phyloP scores from a whole-genome alignment of 2,797 vertebrate genomes.

The Semaprochilodus insignis region DNA sequence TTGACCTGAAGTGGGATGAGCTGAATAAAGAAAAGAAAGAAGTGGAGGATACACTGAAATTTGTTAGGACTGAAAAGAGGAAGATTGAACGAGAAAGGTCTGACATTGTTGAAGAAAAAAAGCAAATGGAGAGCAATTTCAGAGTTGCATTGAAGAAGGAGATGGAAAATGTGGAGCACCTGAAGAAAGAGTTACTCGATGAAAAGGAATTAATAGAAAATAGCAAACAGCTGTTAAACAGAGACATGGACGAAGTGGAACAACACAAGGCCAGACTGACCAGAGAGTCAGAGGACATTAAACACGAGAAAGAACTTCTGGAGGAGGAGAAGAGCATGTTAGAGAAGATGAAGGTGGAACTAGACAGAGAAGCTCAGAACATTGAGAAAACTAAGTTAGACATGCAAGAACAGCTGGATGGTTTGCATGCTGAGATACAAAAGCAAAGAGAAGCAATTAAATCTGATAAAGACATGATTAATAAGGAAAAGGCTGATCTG shows the following conservation, averaged over 20 bases:
- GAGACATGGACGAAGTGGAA: not conserved
- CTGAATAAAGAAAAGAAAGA: conserved; percentile 4
- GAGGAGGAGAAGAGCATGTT: conserved; percentile 23
- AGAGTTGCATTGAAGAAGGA: too few relatives aligned
- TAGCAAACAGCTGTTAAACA: conserved; percentile 3
- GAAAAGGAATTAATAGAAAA: conserved; percentile 18
- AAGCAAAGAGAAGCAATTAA: not conserved
- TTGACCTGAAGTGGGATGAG: not conserved
- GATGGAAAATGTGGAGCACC: too few relatives aligned
- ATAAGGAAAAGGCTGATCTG: conserved; percentile 8
- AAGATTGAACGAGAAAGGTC: conserved; percentile 7
- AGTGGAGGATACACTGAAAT: not conserved
- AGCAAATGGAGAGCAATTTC: too few relatives aligned
- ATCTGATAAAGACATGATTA: conserved; percentile 6
- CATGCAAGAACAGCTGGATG: not conserved
- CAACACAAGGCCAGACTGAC: conserved; percentile 2
- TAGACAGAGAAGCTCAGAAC: conserved; percentile 17
- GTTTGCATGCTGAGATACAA: not conserved
- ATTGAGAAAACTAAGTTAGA: not conserved
- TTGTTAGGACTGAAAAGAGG: not conserved
- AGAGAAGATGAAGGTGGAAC: conserved; percentile 14
- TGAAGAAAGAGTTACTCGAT: not conserved
- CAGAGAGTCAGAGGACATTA: conserved; percentile 10
- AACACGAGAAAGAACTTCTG: conserved; percentile 21
- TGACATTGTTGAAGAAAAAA: not conserved